Evolutionary conservation across 2,113 vertebrate genomes (phyloP).

Genomic region (Coregonus clupeaformis): DNA sequence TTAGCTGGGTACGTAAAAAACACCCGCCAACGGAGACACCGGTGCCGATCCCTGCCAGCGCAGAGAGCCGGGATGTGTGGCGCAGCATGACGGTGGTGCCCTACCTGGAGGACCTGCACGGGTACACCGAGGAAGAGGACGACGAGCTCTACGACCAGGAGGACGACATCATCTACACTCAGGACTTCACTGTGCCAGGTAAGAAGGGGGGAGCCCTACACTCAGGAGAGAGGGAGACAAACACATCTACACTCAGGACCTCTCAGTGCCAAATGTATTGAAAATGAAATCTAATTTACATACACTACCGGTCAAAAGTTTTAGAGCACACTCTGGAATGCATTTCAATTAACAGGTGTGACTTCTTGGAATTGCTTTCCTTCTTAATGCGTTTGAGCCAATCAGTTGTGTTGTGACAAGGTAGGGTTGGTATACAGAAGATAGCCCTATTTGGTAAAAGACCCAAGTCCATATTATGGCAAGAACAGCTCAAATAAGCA

Average conservation of each 20-base stretch:
- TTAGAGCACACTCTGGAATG: no score
- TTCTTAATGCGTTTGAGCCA: no score
- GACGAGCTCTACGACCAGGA: conserved; percentile 87
- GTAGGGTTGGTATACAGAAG: no score
- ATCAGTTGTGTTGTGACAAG: no score
- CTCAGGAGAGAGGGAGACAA: conserved; percentile 56
- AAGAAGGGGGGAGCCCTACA: not conserved
- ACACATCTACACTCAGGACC: not conserved
- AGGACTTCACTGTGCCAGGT: conserved; percentile 99
- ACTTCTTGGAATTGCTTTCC: no score
- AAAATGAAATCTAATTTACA: no score
- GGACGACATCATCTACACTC: conserved; percentile 97
- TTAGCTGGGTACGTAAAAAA: conserved; percentile 97
- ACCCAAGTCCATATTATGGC: no score
- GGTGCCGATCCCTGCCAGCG: conserved; percentile 92
- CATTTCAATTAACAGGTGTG: no score
- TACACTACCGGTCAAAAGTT: no score
- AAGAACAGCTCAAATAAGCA: no score
- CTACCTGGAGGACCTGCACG: conserved; percentile 96
- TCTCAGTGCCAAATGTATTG: no score
- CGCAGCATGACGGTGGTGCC: conserved; percentile 97
- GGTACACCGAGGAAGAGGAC: conserved; percentile 81
- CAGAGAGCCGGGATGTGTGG: conserved; percentile 91
- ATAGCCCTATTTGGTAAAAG: no score
- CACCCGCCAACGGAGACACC: conserved; percentile 87